A percentile compares a stretch with the other conserved stretches of the same genome.
Conservation (phyloP, 2,888 invertebrate species). For the Bombyx huttoni region DNA sequence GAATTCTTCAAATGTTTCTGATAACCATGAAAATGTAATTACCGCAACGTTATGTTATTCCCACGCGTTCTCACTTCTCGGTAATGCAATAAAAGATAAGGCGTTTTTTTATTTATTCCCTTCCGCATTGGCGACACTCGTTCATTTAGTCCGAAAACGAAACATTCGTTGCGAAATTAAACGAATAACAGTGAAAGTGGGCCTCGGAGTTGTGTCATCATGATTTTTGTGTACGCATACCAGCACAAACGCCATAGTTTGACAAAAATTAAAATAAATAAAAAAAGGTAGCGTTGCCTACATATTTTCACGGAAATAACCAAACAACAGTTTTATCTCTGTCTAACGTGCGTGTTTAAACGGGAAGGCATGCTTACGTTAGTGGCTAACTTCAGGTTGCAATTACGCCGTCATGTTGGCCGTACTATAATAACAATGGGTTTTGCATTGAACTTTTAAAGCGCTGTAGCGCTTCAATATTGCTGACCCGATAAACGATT, state of each 20-base stretch:
- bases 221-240: slow-evolving; percentile 17
- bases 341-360: slow-evolving; percentile 16
- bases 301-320: slow-evolving; percentile 9
- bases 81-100: too few relatives aligned
- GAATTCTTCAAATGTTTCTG: too few relatives aligned
- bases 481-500: slow-evolving; percentile 3
- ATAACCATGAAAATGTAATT: too few relatives aligned
- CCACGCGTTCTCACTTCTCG: background rate
- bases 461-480: slow-evolving; percentile 33
- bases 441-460: slow-evolving; percentile 21
- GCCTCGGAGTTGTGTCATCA: slow-evolving; percentile 23
- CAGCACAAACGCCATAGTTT: slow-evolving; percentile 10
- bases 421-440: slow-evolving; percentile 69
- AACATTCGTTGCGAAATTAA: slow-evolving; percentile 12
- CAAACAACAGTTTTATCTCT: slow-evolving; percentile 16
- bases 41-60: background rate
- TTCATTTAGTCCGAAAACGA: background rate
- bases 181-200: slow-evolving; percentile 30
- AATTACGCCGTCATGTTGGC: slow-evolving; percentile 60
- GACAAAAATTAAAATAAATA: slow-evolving; percentile 10
- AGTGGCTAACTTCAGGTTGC: slow-evolving; percentile 42
- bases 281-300: slow-evolving; percentile 3
- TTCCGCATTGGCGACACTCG: background rate
- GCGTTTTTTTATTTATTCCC: background rate
- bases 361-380: slow-evolving; percentile 20